Conservation (phyloP, 2,888 invertebrate species). For the Meganola albula region DNA sequence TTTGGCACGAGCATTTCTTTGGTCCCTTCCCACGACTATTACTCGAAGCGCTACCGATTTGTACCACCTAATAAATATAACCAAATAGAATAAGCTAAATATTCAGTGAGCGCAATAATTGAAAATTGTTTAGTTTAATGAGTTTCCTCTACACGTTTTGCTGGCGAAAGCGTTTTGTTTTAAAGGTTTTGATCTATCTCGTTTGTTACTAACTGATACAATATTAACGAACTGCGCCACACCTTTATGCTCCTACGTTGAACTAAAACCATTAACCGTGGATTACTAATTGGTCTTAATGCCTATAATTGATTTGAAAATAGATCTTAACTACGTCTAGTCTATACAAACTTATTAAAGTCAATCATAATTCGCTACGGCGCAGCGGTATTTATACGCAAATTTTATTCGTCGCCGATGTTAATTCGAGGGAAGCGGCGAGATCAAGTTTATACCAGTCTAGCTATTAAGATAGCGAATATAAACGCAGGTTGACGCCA, state of each 20-base stretch:
- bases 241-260: slow-evolving; percentile 22
- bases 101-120: slow-evolving; percentile 20
- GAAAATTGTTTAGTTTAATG: slow-evolving; percentile 24
- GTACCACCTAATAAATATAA: slow-evolving; percentile 19
- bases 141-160: slow-evolving; percentile 20
- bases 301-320: slow-evolving; percentile 23
- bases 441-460: slow-evolving; percentile 40
- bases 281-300: slow-evolving; percentile 28
- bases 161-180: slow-evolving; percentile 23
- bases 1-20: slow-evolving; percentile 34
- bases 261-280: slow-evolving; percentile 30
- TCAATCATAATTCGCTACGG: slow-evolving; percentile 29
- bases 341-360: slow-evolving; percentile 27
- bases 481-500: slow-evolving; percentile 40
- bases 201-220: slow-evolving; percentile 30
- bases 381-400: slow-evolving; percentile 37
- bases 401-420: slow-evolving; percentile 45
- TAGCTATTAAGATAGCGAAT: slow-evolving; percentile 36
- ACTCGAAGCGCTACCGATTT: slow-evolving; percentile 28
- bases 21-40: slow-evolving; percentile 33
- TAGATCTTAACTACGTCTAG: slow-evolving; percentile 23
- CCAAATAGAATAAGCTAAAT: slow-evolving; percentile 8
- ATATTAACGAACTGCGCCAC: slow-evolving; percentile 35
- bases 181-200: slow-evolving; percentile 23
- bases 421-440: slow-evolving; percentile 42